Percentiles rank a stretch among this genome's conserved stretches.
These are phyloP conservation scores for Stenodema calcarata DNA, from an alignment of 2,888 invertebrate species.

Conservation along the genomic window DNA sequence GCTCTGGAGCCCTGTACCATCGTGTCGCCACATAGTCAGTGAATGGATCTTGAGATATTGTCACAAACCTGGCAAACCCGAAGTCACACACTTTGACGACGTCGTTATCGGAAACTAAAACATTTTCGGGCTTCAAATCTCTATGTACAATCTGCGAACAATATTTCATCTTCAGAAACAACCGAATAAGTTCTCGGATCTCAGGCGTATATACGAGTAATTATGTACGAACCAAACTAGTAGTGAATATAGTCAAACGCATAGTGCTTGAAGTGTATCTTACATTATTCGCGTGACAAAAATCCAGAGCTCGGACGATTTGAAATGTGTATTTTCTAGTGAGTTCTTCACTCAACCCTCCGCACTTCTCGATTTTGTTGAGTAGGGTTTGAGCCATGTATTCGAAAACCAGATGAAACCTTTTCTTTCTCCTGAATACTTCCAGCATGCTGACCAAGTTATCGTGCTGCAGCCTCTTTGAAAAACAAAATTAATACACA, in stretches of 20 bases:
- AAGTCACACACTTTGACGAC: conserved; percentile 91
- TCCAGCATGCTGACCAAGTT: conserved; percentile 88
- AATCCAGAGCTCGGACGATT: conserved; percentile 79
- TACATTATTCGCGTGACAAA: conserved; percentile 82
- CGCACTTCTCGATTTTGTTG: conserved; percentile 79
- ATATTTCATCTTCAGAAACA: conserved; percentile 13
- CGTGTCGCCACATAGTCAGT: conserved; percentile 90
- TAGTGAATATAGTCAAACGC: neutral
- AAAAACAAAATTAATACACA: conserved; percentile 55
- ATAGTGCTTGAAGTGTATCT: neutral
- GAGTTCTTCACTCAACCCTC: conserved; percentile 75
- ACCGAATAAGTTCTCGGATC: neutral
- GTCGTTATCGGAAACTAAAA: conserved; percentile 78
- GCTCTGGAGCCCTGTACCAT: conserved; percentile 88
- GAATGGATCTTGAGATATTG: conserved; percentile 75
- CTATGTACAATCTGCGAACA: conserved; percentile 82
- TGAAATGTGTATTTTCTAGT: conserved; percentile 81
- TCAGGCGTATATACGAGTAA: neutral
- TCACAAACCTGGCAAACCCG: conserved; percentile 81
- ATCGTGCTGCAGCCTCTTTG: conserved; percentile 85
- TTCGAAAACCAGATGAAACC: conserved; percentile 88
- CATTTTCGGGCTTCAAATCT: conserved; percentile 89
- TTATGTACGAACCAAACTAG: no score
- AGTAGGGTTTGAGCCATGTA: conserved; percentile 85
- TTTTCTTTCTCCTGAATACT: conserved; percentile 81